These are phyloP conservation scores for Tragulus kanchil DNA, from an alignment of 2,113 vertebrate species.

Conservation along the genomic window DNA sequence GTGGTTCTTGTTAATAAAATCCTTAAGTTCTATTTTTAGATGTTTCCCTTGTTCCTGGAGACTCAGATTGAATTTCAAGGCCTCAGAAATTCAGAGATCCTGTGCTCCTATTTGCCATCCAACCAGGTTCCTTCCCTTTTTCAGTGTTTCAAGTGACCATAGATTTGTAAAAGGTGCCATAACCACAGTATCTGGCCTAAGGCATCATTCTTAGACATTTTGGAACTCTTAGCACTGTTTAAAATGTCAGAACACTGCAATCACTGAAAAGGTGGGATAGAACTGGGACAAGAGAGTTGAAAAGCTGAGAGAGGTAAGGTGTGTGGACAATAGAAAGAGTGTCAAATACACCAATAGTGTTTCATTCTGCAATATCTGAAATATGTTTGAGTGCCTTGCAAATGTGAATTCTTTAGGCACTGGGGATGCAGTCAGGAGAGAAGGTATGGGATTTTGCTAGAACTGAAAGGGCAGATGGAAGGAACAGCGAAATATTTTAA, in stretches of 20 bases:
- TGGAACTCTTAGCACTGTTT: background rate
- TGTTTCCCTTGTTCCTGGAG: constrained; percentile 7
- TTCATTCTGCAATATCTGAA: background rate
- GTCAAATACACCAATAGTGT: background rate
- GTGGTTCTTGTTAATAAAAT: constrained; percentile 41
- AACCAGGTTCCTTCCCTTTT: constrained; percentile 3
- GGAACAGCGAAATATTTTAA: background rate
- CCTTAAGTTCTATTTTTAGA: background rate
- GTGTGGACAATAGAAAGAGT: background rate
- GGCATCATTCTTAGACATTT: constrained; percentile 16
- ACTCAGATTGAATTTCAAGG: background rate
- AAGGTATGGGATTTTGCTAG: background rate
- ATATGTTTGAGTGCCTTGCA: background rate
- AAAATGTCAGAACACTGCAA: constrained; percentile 20
- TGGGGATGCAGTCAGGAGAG: background rate
- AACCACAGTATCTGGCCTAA: background rate
- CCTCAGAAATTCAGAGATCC: background rate
- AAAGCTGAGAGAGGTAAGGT: background rate
- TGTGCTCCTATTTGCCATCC: background rate
- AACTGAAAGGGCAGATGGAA: constrained; percentile 32
- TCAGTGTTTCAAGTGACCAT: background rate
- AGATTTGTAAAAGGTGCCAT: constrained; percentile 8
- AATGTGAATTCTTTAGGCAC: background rate
- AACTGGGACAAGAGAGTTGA: background rate
- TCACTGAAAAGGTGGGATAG: background rate